These are phyloP conservation scores for Cossypha heuglini DNA, from an alignment of 2,797 vertebrate genomes.

Conservation along the genomic window DNA sequence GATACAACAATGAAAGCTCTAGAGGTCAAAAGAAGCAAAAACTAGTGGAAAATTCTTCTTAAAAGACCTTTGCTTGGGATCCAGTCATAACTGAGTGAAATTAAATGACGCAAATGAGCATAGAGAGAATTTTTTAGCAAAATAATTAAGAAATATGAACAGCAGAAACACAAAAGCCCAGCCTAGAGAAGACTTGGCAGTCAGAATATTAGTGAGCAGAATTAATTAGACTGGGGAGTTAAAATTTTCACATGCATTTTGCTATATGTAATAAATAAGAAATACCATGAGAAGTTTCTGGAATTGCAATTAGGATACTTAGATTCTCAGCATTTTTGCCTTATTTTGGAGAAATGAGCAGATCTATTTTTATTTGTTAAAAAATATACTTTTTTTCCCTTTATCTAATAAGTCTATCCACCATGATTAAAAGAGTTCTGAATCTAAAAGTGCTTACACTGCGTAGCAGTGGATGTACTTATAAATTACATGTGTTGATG, in stretches of 20 bases:
- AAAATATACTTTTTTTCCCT: not conserved
- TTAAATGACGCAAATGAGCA: conserved; percentile 1
- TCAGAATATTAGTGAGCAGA: conserved; percentile 20
- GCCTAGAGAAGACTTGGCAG: conserved; percentile 25
- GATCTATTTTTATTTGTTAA: not conserved
- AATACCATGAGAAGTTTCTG: conserved; percentile 36
- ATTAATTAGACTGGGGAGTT: conserved; percentile 64
- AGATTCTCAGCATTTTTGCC: conserved; percentile 24
- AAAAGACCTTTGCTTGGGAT: not conserved
- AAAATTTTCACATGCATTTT: conserved; percentile 59
- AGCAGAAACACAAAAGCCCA: conserved; percentile 24
- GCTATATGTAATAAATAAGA: conserved; percentile 39
- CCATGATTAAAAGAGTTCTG: not conserved
- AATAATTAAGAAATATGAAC: conserved; percentile 51
- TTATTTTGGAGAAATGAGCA: not conserved
- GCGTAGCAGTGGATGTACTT: not conserved
- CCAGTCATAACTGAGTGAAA: conserved; percentile 1
- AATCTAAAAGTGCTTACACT: not conserved
- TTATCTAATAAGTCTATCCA: not conserved
- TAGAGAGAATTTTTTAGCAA: not conserved
- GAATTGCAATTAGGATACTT: conserved; percentile 57
- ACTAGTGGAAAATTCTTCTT: conserved; percentile 15
- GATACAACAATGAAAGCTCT: conserved; percentile 66
- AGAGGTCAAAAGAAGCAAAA: conserved; percentile 48
- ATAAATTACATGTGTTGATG: not conserved